These are phyloP conservation scores for Emys orbicularis DNA, from an alignment of 2,797 vertebrate genomes.

Conservation along the genomic window DNA sequence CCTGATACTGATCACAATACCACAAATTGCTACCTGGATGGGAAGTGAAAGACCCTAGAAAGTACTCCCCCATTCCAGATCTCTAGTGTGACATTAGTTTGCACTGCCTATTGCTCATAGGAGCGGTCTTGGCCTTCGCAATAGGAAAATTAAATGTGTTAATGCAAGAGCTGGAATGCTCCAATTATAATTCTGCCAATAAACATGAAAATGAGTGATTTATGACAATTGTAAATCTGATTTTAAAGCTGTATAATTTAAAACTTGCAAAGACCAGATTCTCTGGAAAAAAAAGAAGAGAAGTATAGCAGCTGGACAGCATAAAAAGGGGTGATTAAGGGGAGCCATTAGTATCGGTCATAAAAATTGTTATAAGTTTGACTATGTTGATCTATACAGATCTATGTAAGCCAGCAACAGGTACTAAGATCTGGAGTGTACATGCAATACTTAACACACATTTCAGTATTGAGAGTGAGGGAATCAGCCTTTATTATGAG, in stretches of 20 bases:
- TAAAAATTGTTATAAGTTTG: background rate
- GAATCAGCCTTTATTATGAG: background rate
- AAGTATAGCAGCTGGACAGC: background rate
- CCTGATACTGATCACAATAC: background rate
- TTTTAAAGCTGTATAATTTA: background rate
- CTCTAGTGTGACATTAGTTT: background rate
- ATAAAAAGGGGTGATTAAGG: too few relatives aligned
- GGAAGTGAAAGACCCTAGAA: background rate
- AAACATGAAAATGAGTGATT: background rate
- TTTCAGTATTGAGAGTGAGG: background rate
- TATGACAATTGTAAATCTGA: background rate
- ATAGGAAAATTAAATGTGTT: background rate
- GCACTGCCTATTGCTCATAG: background rate
- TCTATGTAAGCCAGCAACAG: conserved; percentile 38
- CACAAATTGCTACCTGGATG: background rate
- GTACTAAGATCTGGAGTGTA: background rate
- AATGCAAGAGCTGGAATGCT: background rate
- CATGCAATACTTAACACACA: background rate
- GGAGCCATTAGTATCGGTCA: background rate
- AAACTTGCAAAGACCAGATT: background rate
- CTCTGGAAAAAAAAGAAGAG: conserved; percentile 7
- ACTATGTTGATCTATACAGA: background rate
- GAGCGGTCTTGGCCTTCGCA: background rate
- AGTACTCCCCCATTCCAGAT: background rate
- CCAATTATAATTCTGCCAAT: background rate